A percentile compares a stretch with the other conserved stretches of the same genome.
These are phyloP conservation scores for Drosophila helvetica DNA, from an alignment of 2,888 invertebrate genomes.

Conservation along the genomic window DNA sequence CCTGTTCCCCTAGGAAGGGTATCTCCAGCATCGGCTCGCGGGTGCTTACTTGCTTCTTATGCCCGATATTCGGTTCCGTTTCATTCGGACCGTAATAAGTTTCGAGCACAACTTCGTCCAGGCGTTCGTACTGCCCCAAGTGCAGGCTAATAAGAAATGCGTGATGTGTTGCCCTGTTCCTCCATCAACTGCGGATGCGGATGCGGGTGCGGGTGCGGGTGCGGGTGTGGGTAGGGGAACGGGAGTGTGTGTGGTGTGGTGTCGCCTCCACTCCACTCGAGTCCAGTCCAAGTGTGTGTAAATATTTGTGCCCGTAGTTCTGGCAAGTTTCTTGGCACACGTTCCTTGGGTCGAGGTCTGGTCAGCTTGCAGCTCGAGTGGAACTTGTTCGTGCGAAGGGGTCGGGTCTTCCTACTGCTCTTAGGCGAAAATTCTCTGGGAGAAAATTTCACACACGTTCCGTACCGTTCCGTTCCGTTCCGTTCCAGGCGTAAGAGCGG, in stretches of 20 bases:
- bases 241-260: slow-evolving; percentile 56
- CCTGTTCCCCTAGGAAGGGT: background rate
- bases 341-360: slow-evolving; percentile 6
- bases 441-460: slow-evolving; percentile 31
- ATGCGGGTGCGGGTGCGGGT: slow-evolving; percentile 10
- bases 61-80: slow-evolving; percentile 12
- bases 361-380: slow-evolving; percentile 23
- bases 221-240: slow-evolving; percentile 33
- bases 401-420: background rate
- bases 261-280: slow-evolving; percentile 45
- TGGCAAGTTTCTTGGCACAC: slow-evolving; percentile 58
- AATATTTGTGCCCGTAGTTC: slow-evolving; percentile 67
- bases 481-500: background rate
- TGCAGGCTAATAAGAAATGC: slow-evolving; percentile 75
- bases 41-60: background rate
- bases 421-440: slow-evolving; percentile 22
- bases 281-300: slow-evolving; percentile 48
- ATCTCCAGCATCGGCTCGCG: background rate
- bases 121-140: slow-evolving; percentile 13
- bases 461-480: background rate
- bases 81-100: slow-evolving; percentile 57
- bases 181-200: background rate
- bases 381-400: background rate
- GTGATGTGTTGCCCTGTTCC: slow-evolving; percentile 63
- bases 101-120: slow-evolving; percentile 52